Conservation (phyloP, 2,888 invertebrate genomes). For the Epirrita christyi region DNA sequence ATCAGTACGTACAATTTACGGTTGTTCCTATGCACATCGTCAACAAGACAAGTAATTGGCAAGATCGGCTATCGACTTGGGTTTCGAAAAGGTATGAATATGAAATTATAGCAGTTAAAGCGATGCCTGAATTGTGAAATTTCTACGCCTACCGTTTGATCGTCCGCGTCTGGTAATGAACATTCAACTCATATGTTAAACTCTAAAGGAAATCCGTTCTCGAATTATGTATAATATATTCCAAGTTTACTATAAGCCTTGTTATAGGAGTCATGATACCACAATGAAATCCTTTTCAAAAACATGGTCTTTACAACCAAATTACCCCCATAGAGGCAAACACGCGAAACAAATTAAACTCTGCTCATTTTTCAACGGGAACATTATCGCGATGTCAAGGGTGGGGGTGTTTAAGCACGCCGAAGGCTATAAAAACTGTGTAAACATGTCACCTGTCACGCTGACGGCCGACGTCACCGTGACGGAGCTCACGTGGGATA, state of each 20-base stretch:
- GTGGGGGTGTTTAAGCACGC: slow-evolving; percentile 39
- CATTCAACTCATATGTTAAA: too few relatives aligned
- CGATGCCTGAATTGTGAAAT: too few relatives aligned
- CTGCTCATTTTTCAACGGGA: slow-evolving; percentile 46
- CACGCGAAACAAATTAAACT: slow-evolving; percentile 33
- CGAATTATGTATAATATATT: too few relatives aligned
- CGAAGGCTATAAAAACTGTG: slow-evolving; percentile 41
- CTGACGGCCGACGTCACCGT: slow-evolving; percentile 37
- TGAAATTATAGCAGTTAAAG: too few relatives aligned
- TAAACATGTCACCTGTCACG: slow-evolving; percentile 49
- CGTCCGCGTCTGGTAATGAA: too few relatives aligned
- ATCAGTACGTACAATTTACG: too few relatives aligned
- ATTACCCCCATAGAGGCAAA: slow-evolving; percentile 21
- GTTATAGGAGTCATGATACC: neutral
- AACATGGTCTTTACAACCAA: slow-evolving; percentile 20
- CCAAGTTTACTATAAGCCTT: neutral
- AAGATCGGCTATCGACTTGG: too few relatives aligned
- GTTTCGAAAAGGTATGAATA: too few relatives aligned
- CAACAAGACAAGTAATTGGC: too few relatives aligned
- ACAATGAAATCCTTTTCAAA: slow-evolving; percentile 14
- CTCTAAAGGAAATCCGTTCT: too few relatives aligned
- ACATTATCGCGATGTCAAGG: slow-evolving; percentile 40
- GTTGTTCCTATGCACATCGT: too few relatives aligned
- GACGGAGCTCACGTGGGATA: slow-evolving; percentile 28
- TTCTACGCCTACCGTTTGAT: too few relatives aligned